Evolutionary conservation across 2,888 invertebrate genomes (phyloP), one percentile per base, ranked within the genome.

Genomic region (Hemaris fuciformis): DNA sequence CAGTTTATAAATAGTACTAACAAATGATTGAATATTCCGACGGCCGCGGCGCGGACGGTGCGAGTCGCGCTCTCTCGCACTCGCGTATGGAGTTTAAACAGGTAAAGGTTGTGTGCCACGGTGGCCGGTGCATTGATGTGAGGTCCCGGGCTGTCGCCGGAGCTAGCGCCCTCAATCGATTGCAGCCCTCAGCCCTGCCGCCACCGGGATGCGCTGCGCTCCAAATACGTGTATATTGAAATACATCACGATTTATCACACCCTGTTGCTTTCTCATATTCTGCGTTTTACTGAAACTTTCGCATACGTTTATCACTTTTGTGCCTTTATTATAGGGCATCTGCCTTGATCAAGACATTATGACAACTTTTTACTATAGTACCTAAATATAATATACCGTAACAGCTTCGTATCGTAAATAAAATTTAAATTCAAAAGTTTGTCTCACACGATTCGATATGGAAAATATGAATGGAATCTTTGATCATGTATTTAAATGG

Each of bases 161-260:
- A 66, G 65, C 63, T 59, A 63, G 76, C 68, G 65, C 72, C 64
- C 74, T 62, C 73, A 73, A 84, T 83, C 78, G 83, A 80, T 82
- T 77, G 74, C 72, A 69, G 58, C 38, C 31, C 62, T 62, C 62
- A 45, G 57, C 63, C 66, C 63, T 62, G 61, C 53, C 64, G 64
- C 57, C 57, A 57, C 57, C 66, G 60, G 67, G 69, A 65, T 60
- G 63, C 64, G 67, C 68, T 72, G 66, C 67, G 62, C 31, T 25
- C 18, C 22, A 38, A 43, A 42, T 42, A 59, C 13, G n/a, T n/a
- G n/a, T n/a, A 42, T 43, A 6, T 43, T 13, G 10, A 15, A 43
- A 18, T 31, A 27, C 8, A 58, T 15, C 23, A 18, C 25, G 18
- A 41, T 45, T 42, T 38, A n/a, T 38, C 43, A 20, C 25, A 27